phyloP scores from a whole-genome alignment of 2,113 vertebrate genomes.

The Cololabis saira region DNA sequence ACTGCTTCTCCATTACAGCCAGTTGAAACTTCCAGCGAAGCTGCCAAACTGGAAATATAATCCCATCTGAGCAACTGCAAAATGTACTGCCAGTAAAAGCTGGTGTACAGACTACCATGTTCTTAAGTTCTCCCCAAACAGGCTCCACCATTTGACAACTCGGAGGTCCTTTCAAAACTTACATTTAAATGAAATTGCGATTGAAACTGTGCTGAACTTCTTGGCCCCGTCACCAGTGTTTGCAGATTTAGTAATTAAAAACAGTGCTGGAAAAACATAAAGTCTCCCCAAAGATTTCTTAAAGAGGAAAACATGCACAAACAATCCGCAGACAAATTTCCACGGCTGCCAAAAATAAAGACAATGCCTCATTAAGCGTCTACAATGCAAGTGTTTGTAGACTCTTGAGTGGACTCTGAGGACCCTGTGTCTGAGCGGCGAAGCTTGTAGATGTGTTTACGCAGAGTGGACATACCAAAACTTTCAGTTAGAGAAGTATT shows the following conservation, averaged over 20 bases:
- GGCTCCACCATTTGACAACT: background rate
- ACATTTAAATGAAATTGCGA: background rate
- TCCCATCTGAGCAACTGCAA: too few species aligned
- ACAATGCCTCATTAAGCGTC: background rate
- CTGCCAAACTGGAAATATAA: background rate
- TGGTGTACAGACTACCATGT: background rate
- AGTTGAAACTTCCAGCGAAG: too few species aligned
- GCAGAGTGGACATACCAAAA: background rate
- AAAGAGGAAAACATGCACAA: too few species aligned
- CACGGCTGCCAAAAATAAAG: conserved; percentile 18
- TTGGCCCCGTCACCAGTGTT: background rate
- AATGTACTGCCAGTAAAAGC: too few species aligned
- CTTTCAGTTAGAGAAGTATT: background rate
- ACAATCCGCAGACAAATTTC: too few species aligned
- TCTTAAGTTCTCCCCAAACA: background rate
- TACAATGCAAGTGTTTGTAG: too few species aligned
- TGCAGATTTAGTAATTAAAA: background rate
- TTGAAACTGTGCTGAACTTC: background rate
- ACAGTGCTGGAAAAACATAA: background rate
- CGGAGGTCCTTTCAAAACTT: background rate
- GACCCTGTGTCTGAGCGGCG: background rate
- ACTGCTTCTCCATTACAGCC: too few species aligned
- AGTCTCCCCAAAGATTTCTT: too few species aligned
- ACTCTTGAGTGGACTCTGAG: too few species aligned
- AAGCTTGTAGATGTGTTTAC: conserved; percentile 5